Base-by-base conservation (phyloP, 2,888 invertebrate species). In the Chaetogeoica ovagalla region DNA sequence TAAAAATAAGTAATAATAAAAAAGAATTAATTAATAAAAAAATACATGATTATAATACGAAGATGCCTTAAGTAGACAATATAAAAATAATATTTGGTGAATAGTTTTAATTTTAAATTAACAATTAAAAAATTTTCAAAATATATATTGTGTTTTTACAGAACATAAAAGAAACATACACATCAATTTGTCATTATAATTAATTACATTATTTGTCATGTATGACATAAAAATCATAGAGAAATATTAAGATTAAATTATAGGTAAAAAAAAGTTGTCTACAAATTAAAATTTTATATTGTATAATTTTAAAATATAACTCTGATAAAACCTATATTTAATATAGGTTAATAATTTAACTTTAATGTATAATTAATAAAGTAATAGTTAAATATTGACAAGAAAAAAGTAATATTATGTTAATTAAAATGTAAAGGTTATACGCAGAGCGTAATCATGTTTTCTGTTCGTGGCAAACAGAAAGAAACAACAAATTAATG, bases 61-160 rank as follows among this genome's bases (percentile, higher is more conserved):
- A n/a, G 57, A n/a, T 15, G 4, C 6, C 21, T 57, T 30, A 8
- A 62, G 30, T 8, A 52, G 8, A 1, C 1, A 23, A n/a, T 48
- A 52, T n/a, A 43, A 48, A 73, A 73, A 73, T 63, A 52, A 62
- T n/a, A 52, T 15, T 19, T 72, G 6, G 30, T 48, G 13, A 72
- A 72, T 62, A 72, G 23, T 73, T 60, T 43, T 7, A 7, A 39
- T 60, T 62, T 43, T 17, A 11, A 30, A 9, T 2, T 37, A 57
- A 57, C 8, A 11, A 55, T 19, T 37, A 39, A 39, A 19, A 63
- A 23, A 23, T n/a, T 48, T 62, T 30, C 23, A 59, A 13, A 62
- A 23, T 15, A 48, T 17, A 48, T 48, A 48, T 13, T 48, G 7
- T 48, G 48, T 48, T 48, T 48, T 48, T 48, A 48, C 11, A 48